Evolutionary conservation across 1,140 invertebrate genomes (phyloP).

Genomic region (Neomicropteryx cornuta): DNA sequence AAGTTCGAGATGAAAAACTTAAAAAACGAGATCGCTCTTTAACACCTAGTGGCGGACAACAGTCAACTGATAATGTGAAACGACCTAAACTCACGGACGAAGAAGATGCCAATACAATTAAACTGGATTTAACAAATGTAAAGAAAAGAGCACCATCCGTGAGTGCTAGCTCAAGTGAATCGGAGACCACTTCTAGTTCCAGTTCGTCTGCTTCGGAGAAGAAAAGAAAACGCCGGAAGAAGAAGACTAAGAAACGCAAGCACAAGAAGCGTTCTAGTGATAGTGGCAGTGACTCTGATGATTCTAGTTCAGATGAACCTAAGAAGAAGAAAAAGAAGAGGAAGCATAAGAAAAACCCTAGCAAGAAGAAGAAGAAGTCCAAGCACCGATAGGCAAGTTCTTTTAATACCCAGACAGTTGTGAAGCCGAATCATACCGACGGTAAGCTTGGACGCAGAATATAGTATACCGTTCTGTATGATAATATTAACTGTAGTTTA

Average conservation of each 20-base stretch:
- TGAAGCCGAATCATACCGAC: too few species aligned
- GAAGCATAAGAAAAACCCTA: conserved; percentile 39
- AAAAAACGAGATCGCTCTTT: conserved; percentile 28
- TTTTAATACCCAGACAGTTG: too few species aligned
- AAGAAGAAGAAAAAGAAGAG: conserved; percentile 40
- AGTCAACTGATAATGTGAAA: conserved; percentile 21
- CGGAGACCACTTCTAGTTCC: conserved; percentile 27
- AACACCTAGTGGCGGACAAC: conserved; percentile 19
- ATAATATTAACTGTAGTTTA: too few species aligned
- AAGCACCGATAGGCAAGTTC: too few species aligned
- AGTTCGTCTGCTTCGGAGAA: conserved; percentile 31
- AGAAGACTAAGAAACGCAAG: conserved; percentile 34
- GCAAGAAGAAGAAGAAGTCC: conserved; percentile 40
- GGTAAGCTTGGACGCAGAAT: too few species aligned
- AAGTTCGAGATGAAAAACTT: conserved; percentile 25
- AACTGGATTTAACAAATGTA: conserved; percentile 33
- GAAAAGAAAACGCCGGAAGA: conserved; percentile 31
- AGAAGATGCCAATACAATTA: conserved; percentile 29
- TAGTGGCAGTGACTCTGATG: conserved; percentile 31
- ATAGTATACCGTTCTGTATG: too few species aligned
- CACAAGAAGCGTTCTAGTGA: conserved; percentile 32
- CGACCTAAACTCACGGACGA: conserved; percentile 24
- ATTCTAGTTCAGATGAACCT: conserved; percentile 36
- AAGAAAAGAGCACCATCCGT: conserved; percentile 36
- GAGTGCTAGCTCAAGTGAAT: conserved; percentile 30